phyloP scores from a whole-genome alignment of 1,140 invertebrate species.

The Macrostomum lignano region DNA sequence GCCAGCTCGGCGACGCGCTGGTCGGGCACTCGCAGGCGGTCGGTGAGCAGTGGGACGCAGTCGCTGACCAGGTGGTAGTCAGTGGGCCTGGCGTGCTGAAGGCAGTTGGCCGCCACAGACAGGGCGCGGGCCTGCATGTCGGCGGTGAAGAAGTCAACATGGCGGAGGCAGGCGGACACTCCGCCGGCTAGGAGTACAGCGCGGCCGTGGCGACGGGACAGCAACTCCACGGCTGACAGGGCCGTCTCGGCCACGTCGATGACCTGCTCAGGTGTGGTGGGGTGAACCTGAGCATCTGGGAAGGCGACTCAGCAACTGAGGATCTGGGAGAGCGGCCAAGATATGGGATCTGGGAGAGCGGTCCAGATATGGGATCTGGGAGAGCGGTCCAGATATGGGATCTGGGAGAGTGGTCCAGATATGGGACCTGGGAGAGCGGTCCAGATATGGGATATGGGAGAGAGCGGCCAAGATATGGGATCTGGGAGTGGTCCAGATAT shows the following conservation, averaged over 20 bases:
- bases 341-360: too few species aligned
- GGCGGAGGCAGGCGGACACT: constrained; percentile 70
- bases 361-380: too few species aligned
- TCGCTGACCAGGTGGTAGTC: constrained; percentile 71
- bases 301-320: too few species aligned
- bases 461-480: too few species aligned
- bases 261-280: constrained; percentile 92
- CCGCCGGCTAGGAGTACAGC: constrained; percentile 49
- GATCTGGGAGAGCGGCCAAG: too few species aligned
- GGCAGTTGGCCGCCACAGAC: constrained; percentile 79
- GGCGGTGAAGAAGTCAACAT: constrained; percentile 86
- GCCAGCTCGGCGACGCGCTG: too few species aligned
- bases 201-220: constrained; percentile 52
- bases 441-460: too few species aligned
- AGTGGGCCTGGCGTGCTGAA: constrained; percentile 61
- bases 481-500: too few species aligned
- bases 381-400: too few species aligned
- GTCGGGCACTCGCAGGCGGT: constrained; percentile 51
- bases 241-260: constrained; percentile 96
- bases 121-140: constrained; percentile 62
- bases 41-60: constrained; percentile 53
- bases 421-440: too few species aligned
- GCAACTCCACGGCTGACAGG: constrained; percentile 72
- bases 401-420: too few species aligned
- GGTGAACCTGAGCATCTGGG: too few species aligned